Conservation (phyloP, 2,888 invertebrate species). For the Apotomis capreana region DNA sequence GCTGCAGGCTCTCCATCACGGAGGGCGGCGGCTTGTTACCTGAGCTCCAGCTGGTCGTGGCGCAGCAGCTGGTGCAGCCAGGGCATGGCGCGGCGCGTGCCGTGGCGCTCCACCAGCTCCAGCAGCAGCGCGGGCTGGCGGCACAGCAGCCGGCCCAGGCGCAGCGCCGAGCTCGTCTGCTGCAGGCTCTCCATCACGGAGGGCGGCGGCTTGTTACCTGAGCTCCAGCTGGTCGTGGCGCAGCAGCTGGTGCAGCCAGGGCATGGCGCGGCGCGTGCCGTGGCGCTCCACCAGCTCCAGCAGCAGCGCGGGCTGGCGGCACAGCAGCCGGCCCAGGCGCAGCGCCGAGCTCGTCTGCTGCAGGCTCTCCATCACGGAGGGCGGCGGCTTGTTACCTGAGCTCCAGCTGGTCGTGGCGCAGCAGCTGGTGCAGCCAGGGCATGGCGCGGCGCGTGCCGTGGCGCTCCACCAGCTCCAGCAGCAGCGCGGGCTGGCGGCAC, state of each 20-base stretch:
- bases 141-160: conserved; percentile 59
- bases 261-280: conserved; percentile 92
- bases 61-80: not conserved
- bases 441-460: conserved; percentile 95
- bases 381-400: no score
- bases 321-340: conserved; percentile 94
- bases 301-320: conserved; percentile 75
- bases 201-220: no score
- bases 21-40: no score
- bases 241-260: conserved; percentile 97
- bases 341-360: conserved; percentile 61
- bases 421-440: conserved; percentile 98
- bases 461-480: conserved; percentile 95
- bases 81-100: not conserved
- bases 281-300: conserved; percentile 95
- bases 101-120: conserved; percentile 77
- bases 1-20: conserved; percentile 40
- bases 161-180: no score
- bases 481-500: conserved; percentile 95
- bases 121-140: conserved; percentile 50
- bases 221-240: conserved; percentile 92
- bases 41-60: conserved; percentile 60
- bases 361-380: no score
- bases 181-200: no score
- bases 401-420: conserved; percentile 84